These are phyloP conservation scores for Cheumatopsyche charites DNA, from an alignment of 1,140 invertebrate genomes.

Conservation along the genomic window DNA sequence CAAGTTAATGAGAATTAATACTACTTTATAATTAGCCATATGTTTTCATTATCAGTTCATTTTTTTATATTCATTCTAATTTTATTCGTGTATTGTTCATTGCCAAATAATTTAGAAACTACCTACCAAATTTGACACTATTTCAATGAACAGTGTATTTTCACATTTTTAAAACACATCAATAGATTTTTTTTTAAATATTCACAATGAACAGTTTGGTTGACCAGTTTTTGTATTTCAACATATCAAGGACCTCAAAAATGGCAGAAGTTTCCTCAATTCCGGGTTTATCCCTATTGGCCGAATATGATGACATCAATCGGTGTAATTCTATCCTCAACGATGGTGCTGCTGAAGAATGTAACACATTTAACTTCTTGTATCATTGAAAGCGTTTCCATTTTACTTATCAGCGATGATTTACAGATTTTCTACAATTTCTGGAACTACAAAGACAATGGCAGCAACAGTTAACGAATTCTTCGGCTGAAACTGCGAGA, in stretches of 20 bases:
- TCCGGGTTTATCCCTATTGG: conserved; percentile 58
- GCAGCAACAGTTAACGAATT: conserved; percentile 69
- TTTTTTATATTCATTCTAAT: too few species aligned
- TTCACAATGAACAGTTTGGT: too few species aligned
- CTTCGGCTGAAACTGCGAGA: conserved; percentile 70
- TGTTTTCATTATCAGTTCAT: too few species aligned
- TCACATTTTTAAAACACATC: too few species aligned
- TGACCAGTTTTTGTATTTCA: too few species aligned
- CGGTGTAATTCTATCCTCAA: conserved; percentile 69
- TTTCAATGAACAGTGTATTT: too few species aligned
- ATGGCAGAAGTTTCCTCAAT: conserved; percentile 22
- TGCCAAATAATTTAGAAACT: too few species aligned
- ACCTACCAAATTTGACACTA: too few species aligned
- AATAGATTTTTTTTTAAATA: too few species aligned
- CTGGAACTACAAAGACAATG: conserved; percentile 73
- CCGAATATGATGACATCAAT: conserved; percentile 70
- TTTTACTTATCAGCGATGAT: not conserved
- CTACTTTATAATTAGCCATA: too few species aligned
- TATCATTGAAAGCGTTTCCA: not conserved
- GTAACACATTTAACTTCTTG: conserved; percentile 55
- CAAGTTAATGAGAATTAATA: too few species aligned
- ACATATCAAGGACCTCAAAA: not conserved
- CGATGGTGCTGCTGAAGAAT: conserved; percentile 71
- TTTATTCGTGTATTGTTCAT: too few species aligned
- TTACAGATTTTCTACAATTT: conserved; percentile 74